These are phyloP conservation scores for Phenganax subtilis DNA, from an alignment of 92 coral and sea anemone genomes.

Conservation along the genomic window DNA sequence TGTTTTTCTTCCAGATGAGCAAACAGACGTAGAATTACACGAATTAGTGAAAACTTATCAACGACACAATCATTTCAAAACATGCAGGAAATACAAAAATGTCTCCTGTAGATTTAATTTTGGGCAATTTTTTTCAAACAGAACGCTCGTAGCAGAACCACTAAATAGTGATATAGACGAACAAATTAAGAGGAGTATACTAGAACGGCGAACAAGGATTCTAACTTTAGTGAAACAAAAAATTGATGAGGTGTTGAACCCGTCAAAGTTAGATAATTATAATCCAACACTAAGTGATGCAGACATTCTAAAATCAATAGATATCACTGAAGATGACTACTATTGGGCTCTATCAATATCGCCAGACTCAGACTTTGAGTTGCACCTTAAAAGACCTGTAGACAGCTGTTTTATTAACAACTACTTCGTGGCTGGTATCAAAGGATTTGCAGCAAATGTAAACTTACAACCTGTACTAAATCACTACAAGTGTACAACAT, in stretches of 20 bases:
- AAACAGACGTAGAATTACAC: slow-evolving; percentile 40
- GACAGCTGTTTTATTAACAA: background rate
- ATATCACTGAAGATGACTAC: slow-evolving; percentile 8
- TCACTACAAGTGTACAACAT: background rate
- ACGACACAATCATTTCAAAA: too few relatives aligned
- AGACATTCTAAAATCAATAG: background rate
- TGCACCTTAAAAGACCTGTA: slow-evolving; percentile 13
- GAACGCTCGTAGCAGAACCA: slow-evolving; percentile 48
- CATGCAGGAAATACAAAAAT: too few relatives aligned
- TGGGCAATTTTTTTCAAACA: slow-evolving; percentile 39
- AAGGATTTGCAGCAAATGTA: background rate
- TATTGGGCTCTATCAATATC: slow-evolving; percentile 5
- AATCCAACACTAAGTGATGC: background rate
- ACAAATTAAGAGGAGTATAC: slow-evolving; percentile 1
- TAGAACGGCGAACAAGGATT: slow-evolving; percentile 27
- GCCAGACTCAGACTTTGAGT: slow-evolving; percentile 2
- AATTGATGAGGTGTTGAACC: background rate
- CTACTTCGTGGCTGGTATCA: slow-evolving; percentile 8
- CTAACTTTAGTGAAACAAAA: slow-evolving; percentile 19
- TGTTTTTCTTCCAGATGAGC: slow-evolving; percentile 41
- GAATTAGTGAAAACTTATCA: slow-evolving; percentile 36
- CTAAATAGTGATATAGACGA: slow-evolving; percentile 34
- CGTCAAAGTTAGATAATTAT: background rate
- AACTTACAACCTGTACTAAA: background rate
- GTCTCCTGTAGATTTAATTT: too few relatives aligned